Evolutionary conservation across 2,797 vertebrate genomes (phyloP).

Genomic region (Pelodytes ibericus): DNA sequence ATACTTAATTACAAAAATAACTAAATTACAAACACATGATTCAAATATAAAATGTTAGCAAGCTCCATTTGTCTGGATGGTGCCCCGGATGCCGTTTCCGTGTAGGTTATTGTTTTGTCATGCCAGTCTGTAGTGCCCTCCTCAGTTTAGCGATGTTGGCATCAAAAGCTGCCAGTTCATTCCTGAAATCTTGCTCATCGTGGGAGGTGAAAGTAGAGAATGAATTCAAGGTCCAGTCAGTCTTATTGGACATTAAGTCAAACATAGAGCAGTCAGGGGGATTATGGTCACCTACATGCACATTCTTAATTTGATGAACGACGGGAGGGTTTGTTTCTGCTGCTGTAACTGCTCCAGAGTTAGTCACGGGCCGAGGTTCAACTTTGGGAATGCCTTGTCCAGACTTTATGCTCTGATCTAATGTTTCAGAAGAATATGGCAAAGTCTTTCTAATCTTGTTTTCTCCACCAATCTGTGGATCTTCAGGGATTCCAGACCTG

Average conservation of each 20-base stretch:
- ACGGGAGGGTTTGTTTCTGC: neutral
- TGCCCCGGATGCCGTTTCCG: conserved; percentile 50
- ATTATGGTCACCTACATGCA: conserved; percentile 46
- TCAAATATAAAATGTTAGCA: neutral
- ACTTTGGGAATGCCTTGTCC: conserved; percentile 19
- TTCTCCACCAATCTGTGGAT: neutral
- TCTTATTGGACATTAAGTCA: conserved; percentile 71
- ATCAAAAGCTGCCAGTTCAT: conserved; percentile 87
- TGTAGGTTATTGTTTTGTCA: conserved; percentile 72
- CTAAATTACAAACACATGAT: neutral
- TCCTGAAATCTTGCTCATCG: conserved; percentile 87
- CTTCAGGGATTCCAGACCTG: conserved; percentile 24
- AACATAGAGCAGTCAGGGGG: conserved; percentile 60
- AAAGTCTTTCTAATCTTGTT: conserved; percentile 50
- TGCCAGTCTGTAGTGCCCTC: conserved; percentile 78
- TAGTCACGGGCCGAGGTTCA: no score
- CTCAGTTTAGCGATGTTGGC: conserved; percentile 89
- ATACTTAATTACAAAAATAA: neutral
- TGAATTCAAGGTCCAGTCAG: conserved; percentile 80
- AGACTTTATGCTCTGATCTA: conserved; percentile 7
- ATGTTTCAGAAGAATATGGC: conserved; percentile 51
- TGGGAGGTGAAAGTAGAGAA: conserved; percentile 84
- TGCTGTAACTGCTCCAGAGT: no score
- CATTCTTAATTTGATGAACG: neutral
- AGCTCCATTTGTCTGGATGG: no score